Conservation (phyloP, 2,113 vertebrate genomes). For the Notiomystis cincta region DNA sequence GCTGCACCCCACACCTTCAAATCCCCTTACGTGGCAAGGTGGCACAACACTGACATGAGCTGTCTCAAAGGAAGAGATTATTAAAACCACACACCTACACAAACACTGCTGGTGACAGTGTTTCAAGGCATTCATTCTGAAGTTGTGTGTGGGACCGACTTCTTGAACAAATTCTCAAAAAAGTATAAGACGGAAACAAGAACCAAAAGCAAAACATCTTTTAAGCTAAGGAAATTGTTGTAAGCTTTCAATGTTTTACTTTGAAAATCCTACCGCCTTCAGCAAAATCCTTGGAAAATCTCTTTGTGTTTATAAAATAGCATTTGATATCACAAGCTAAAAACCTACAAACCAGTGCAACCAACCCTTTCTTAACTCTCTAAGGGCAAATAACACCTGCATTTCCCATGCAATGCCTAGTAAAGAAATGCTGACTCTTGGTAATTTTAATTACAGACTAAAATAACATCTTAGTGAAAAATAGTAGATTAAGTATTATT, state of each 20-base stretch:
- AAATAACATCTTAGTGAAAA: slow-evolving; percentile 45
- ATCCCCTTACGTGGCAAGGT: neutral
- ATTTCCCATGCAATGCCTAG: neutral
- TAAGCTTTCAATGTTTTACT: slow-evolving; percentile 59
- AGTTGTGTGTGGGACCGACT: neutral
- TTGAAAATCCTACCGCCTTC: slow-evolving; percentile 49
- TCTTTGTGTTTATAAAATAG: slow-evolving; percentile 43
- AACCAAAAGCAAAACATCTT: slow-evolving; percentile 45
- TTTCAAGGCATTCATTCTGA: neutral
- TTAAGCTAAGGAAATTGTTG: slow-evolving; percentile 47
- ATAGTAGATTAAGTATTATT: slow-evolving; percentile 2
- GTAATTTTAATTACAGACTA: slow-evolving; percentile 54
- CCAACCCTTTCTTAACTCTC: neutral
- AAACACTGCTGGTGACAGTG: neutral
- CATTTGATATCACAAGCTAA: neutral
- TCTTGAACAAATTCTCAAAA: slow-evolving; percentile 31
- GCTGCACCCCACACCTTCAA: neutral
- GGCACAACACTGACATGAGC: neutral
- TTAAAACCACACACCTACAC: slow-evolving; percentile 1
- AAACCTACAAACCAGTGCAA: slow-evolving; percentile 7
- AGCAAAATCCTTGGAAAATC: slow-evolving; percentile 43
- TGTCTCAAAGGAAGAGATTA: neutral
- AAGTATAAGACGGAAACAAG: neutral
- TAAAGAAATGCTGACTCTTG: slow-evolving; percentile 13
- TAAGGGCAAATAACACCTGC: slow-evolving; percentile 26